Percentiles rank a stretch among this genome's conserved stretches.
phyloP scores from a whole-genome alignment of 2,113 vertebrate species.

The Pygoscelis antarcticus region DNA sequence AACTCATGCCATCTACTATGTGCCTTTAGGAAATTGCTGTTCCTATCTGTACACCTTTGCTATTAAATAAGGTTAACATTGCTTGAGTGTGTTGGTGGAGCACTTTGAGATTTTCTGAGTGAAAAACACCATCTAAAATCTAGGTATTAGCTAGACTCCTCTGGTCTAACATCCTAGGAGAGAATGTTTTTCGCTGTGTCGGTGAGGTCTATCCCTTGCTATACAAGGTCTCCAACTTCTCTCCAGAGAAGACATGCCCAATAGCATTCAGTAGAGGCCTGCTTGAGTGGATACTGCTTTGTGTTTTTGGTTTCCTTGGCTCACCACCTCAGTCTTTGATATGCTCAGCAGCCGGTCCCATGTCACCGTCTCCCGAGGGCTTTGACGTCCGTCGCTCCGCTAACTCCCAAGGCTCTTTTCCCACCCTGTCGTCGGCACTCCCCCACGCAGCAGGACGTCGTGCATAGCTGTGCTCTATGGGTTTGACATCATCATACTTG shows the following conservation, averaged over 20 bases:
- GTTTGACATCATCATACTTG: conserved; percentile 81
- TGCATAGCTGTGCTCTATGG: conserved; percentile 74
- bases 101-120: neutral
- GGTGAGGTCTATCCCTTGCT: neutral
- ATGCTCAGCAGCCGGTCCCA: neutral
- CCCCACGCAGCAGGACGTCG: conserved; percentile 47
- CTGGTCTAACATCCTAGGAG: neutral
- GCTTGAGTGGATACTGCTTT: neutral
- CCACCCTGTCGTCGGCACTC: conserved; percentile 21
- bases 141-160: neutral
- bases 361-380: neutral
- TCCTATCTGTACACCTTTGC: neutral
- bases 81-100: neutral
- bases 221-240: neutral
- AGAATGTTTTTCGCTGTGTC: accelerated
- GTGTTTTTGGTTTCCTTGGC: neutral
- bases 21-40: neutral
- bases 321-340: neutral
- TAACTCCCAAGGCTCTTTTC: neutral
- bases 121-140: neutral
- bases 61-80: neutral
- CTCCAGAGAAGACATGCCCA: neutral
- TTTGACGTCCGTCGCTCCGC: neutral
- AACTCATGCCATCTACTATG: accelerated
- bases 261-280: neutral